Evolutionary conservation across 64 coral and sea anemone species (phyloP), one percentile per base, ranked within the genome.

Genomic region (Stichodactyla mertensii): DNA sequence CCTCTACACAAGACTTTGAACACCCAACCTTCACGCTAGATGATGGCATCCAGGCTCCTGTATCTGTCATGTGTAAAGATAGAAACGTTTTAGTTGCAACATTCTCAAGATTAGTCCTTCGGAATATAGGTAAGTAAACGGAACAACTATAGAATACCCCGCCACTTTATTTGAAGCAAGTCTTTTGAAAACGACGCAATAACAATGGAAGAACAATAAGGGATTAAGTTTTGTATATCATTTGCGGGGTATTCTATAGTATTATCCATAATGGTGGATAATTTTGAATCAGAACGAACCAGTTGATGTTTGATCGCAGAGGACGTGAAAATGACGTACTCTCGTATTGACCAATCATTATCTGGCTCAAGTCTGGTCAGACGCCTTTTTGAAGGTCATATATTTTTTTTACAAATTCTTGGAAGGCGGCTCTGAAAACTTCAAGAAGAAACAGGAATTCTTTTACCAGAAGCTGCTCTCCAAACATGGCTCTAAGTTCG

Each of bases 121-220:
- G 59, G 55, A 95, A 92, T 62, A 99, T 99, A 77, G 97, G 97
- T 95, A 74, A n/a, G 93, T n/a, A n/a, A n/a, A n/a, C n/a, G n/a
- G n/a, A n/a, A n/a, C n/a, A n/a, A n/a, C n/a, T n/a, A n/a, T n/a
- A n/a, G n/a, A n/a, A n/a, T n/a, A n/a, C n/a, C n/a, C n/a, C n/a
- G n/a, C n/a, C n/a, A n/a, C n/a, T n/a, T n/a, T n/a, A n/a, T n/a
- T n/a, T n/a, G n/a, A n/a, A n/a, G n/a, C n/a, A n/a, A n/a, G n/a
- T n/a, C n/a, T n/a, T n/a, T n/a, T n/a, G n/a, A n/a, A n/a, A n/a
- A n/a, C n/a, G n/a, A n/a, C n/a, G n/a, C n/a, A n/a, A n/a, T n/a
- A n/a, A n/a, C n/a, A n/a, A n/a, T n/a, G n/a, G n/a, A n/a, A n/a
- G n/a, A n/a, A n/a, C n/a, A n/a, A n/a, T n/a, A n/a, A n/a, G n/a